Percentiles rank a stretch among this genome's conserved stretches.
Evolutionary conservation across 2,113 vertebrate genomes (phyloP).

Genomic region (Tychaedon coryphoeus): DNA sequence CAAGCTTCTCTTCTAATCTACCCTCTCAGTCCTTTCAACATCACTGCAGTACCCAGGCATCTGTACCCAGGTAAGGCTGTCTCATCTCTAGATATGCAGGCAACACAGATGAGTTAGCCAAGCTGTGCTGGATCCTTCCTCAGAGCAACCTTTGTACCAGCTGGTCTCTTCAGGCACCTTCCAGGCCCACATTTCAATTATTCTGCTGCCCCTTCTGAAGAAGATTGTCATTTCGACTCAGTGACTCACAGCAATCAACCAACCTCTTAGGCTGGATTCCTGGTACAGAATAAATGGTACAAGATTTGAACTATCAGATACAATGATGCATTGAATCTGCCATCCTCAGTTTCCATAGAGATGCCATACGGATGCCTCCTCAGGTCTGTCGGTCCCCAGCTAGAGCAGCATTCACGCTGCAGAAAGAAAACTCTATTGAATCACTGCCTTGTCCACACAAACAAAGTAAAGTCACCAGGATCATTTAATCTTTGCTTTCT

Average conservation of each 20-base stretch:
- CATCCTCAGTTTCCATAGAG: constrained; percentile 38
- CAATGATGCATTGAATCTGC: constrained; percentile 12
- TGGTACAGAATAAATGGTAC: constrained; percentile 9
- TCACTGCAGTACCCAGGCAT: background rate
- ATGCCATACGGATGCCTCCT: constrained; percentile 21
- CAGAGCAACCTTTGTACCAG: background rate
- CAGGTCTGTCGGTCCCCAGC: background rate
- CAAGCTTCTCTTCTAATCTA: background rate
- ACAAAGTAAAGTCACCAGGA: background rate
- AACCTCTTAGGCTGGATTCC: constrained; percentile 2
- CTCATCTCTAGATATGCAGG: background rate
- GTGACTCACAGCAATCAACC: background rate
- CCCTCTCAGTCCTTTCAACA: background rate
- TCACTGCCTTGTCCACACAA: background rate
- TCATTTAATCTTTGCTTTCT: background rate
- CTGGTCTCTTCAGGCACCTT: background rate
- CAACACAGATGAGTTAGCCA: background rate
- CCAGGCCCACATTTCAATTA: background rate
- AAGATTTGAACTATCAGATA: background rate
- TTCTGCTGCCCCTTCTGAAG: background rate
- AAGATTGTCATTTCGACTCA: background rate
- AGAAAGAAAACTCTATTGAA: background rate
- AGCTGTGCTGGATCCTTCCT: background rate
- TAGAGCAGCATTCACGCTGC: background rate
- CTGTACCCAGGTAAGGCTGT: background rate